Base-by-base conservation (phyloP, 2,113 vertebrate genomes). In the Chionodraco myersi region DNA sequence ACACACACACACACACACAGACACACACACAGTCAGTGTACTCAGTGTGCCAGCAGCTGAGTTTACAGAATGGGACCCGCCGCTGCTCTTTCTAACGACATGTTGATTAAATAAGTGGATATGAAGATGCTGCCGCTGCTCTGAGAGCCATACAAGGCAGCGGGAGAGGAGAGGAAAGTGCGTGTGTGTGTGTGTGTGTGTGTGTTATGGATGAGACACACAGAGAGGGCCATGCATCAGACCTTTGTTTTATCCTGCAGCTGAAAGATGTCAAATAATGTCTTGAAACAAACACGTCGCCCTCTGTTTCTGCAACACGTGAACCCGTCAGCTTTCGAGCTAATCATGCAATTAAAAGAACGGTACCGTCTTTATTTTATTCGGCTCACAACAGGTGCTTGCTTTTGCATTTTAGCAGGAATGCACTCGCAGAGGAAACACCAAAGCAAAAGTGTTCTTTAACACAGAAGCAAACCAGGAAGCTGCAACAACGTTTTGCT, bases 81-180 rank as follows among this genome's bases (percentile, higher is more conserved):
- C 72, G 75, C 77, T 49, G 68, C 77, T 74, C 54, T 78, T 68
- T 62, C 74, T 75, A 70, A 84, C 78, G 90, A 91, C 89, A 91
- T 87, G 85, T 90, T 91, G 87, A 92, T 93, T 88, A 88, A 91
- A 91, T 91, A 90, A 82, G 44, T 80, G 64, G 54, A 90, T 89
- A 77, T 83, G 65, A 83, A 88, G 80, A 89, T 79, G 75, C 79
- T 56, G 61, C 0, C 59, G 82, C 51, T 72, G 84, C 82, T 82
- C 53, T 30, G 23, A 45, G 3, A 34, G 80, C 87, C 91, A 65
- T 93, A 93, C 86, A 94, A 92, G 89, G 90, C 79, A 83, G 62
- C 60, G 51, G 36, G 77, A 77, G 4, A 36, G 36, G 30, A 79
- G 75, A 74, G 56, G 58, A 7, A 21, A 67, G 76, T 14, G 34